phyloP scores from a whole-genome alignment of 2,797 vertebrate genomes.

The Lophotriccus pileatus region DNA sequence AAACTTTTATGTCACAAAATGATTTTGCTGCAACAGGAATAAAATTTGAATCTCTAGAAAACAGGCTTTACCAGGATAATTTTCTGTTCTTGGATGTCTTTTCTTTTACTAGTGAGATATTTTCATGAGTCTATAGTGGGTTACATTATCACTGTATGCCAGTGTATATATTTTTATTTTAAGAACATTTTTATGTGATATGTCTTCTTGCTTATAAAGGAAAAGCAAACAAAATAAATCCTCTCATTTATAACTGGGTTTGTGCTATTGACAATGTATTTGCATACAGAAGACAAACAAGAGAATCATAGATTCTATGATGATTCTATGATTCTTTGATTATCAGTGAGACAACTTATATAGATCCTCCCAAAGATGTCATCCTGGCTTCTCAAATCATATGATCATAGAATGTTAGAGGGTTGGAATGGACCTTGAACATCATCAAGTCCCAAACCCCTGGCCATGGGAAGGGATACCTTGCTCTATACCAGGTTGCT shows the following conservation, averaged over 20 bases:
- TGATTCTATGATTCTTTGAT: too few species aligned
- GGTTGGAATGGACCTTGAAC: not conserved
- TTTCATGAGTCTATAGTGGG: not conserved
- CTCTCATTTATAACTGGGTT: rapidly evolving
- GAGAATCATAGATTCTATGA: too few species aligned
- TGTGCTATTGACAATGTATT: not conserved
- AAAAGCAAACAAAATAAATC: not conserved
- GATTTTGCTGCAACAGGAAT: not conserved
- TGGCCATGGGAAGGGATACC: not conserved
- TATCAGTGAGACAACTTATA: not conserved
- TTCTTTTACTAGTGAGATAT: not conserved
- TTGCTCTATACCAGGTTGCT: not conserved
- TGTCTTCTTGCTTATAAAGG: not conserved
- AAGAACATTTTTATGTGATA: not conserved
- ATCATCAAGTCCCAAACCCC: not conserved
- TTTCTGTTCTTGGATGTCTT: not conserved
- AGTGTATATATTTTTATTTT: not conserved
- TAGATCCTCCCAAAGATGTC: not conserved
- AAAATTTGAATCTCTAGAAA: not conserved
- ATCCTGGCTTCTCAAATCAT: not conserved
- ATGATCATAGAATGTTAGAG: not conserved
- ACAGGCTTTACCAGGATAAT: not conserved
- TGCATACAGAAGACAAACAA: not conserved
- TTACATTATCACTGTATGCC: not conserved
- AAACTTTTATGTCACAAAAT: not conserved